Evolutionary conservation across 2,797 vertebrate genomes (phyloP).

Genomic region (Anniella stebbinsi): DNA sequence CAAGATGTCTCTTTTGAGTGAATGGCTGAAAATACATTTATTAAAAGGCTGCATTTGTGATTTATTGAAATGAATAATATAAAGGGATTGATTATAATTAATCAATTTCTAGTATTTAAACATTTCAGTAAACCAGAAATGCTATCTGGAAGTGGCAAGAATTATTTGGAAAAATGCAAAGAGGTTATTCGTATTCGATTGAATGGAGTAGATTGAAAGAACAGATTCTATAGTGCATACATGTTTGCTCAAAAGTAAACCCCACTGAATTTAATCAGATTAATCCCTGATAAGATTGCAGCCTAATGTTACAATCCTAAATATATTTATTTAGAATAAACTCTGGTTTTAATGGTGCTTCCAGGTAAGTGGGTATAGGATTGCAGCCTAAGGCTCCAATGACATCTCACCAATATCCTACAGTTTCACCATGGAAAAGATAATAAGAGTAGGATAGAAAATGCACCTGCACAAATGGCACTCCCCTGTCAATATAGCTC

Average conservation of each 20-base stretch:
- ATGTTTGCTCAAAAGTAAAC: not conserved
- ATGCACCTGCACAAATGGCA: not conserved
- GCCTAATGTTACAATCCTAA: not conserved
- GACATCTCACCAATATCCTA: not conserved
- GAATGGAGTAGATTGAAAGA: not conserved
- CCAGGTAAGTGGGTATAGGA: not conserved
- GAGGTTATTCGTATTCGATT: not conserved
- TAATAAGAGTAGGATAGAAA: not conserved
- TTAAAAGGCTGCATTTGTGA: not conserved
- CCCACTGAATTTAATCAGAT: not conserved
- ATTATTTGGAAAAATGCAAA: not conserved
- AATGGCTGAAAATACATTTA: slow-evolving; percentile 35
- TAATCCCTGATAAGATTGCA: not conserved
- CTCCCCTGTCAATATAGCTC: not conserved
- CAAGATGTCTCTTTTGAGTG: not conserved
- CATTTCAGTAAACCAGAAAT: not conserved
- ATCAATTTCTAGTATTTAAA: not conserved
- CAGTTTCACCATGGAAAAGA: not conserved
- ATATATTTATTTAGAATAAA: not conserved
- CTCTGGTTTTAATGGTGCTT: not conserved
- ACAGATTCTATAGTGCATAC: not conserved
- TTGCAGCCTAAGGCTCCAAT: not conserved
- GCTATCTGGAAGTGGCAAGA: not conserved
- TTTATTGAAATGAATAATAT: slow-evolving; percentile 22
- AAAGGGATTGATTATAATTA: slow-evolving; percentile 27